Evolutionary conservation across 2,888 invertebrate species (phyloP), one percentile per base, ranked within the genome.

Genomic region (Drosophila sordidula): DNA sequence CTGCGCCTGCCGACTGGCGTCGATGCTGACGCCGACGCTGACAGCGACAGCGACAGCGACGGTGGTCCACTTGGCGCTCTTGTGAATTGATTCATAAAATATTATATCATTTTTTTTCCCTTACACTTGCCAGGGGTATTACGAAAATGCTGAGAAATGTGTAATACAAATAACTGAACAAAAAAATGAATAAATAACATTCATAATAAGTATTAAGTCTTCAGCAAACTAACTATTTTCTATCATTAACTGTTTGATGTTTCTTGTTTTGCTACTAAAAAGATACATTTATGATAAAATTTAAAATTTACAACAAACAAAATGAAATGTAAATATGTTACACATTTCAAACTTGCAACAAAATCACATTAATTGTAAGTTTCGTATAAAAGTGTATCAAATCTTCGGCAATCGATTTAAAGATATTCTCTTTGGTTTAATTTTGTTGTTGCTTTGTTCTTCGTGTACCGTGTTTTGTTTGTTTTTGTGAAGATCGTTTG

Each of bases 71-170:
- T 86, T 86, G 89, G 85, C 85, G 88, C 84, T 84, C 84, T 84
- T 73, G 88, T 89, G 89, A 89, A 86, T 86, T 86, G 85, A 86
- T 86, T 86, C 85, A 86, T 86, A 86, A 86, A 86, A 86, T 86
- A 89, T 89, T 89, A 89, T 86, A 85, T 87, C 75, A 82, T 89
- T 89, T 85, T 83, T 64, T 64, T 42, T 41, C 16, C 18, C 4
- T 64, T 49, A 64, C 62, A 18, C 62, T 62, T 18, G 39, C 34
- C 26, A 45, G 22, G 52, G 18, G 39, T 34, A 34, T 14, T 16
- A 8, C 9, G 39, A 26, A 18, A 47, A 16, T 16, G n/a, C 6
- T 25, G 11, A n/a, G 25, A 22, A 22, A 8, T 45, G 11, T 18
- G 47, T 36, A 14, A 3, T 22, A 22, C 1, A 22, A 22, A 22